Conservation (phyloP, 2,888 invertebrate genomes). For the Leptogaster cylindrica region DNA sequence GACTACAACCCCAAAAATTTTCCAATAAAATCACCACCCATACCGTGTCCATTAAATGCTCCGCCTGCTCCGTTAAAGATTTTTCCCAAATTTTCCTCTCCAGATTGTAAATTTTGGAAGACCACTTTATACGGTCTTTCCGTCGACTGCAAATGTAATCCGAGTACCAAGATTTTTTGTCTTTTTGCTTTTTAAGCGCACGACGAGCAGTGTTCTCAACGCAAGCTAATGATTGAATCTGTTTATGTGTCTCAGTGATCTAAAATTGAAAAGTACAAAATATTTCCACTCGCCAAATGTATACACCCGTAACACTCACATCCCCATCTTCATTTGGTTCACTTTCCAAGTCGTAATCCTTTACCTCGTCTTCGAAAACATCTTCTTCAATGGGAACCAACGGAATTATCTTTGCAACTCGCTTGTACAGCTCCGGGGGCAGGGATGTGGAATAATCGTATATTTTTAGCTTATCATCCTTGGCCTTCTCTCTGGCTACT, state of each 20-base stretch:
- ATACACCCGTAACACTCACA: conserved; percentile 57
- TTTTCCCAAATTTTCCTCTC: conserved; percentile 53
- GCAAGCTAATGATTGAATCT: too few species aligned
- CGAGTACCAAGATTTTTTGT: conserved; percentile 57
- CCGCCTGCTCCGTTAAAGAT: conserved; percentile 59
- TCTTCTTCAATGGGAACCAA: conserved; percentile 55
- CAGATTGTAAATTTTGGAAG: conserved; percentile 56
- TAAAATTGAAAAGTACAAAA: too few species aligned
- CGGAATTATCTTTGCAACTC: conserved; percentile 55
- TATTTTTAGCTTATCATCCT: conserved; percentile 47
- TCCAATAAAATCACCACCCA: conserved; percentile 36
- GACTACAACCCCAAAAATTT: not conserved
- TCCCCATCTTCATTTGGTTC: not conserved
- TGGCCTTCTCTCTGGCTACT: conserved; percentile 46
- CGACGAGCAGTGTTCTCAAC: conserved; percentile 49
- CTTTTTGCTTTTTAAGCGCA: not conserved
- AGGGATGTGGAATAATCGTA: conserved; percentile 56
- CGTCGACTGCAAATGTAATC: conserved; percentile 53
- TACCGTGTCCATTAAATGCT: conserved; percentile 60
- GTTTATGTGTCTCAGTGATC: too few species aligned
- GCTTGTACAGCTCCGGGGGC: conserved; percentile 53
- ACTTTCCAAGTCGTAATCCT: not conserved
- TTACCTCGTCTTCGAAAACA: conserved; percentile 51
- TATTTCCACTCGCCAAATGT: conserved; percentile 56
- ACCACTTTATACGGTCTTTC: conserved; percentile 58